Conservation (phyloP, 2,113 vertebrate genomes). For the Catharus minimus region DNA sequence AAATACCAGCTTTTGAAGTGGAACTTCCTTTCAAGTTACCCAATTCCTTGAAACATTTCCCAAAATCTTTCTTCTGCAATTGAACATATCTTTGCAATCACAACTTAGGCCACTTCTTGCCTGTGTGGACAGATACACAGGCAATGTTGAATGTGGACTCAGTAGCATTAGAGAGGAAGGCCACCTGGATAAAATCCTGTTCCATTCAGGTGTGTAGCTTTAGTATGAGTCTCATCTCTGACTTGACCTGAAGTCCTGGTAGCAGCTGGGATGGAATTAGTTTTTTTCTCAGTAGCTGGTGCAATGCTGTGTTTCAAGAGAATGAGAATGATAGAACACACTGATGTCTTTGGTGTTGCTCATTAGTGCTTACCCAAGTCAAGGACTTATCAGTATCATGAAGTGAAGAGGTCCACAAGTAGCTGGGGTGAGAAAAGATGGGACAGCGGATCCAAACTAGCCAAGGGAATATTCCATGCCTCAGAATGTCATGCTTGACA, state of each 20-base stretch:
- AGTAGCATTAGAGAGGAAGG: not conserved
- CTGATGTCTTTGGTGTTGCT: not conserved
- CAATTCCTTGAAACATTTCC: not conserved
- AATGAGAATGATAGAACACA: not conserved
- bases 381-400: not conserved
- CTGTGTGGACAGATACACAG: not conserved
- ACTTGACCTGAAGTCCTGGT: not conserved
- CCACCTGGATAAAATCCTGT: not conserved
- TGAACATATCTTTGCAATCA: not conserved
- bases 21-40: not conserved
- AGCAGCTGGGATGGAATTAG: not conserved
- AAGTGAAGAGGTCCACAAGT: not conserved
- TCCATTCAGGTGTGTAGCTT: not conserved
- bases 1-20: not conserved
- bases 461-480: not conserved
- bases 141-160: not conserved
- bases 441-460: not conserved
- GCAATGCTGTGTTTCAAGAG: not conserved
- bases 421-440: not conserved
- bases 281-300: not conserved
- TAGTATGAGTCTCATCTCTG: not conserved
- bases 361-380: not conserved
- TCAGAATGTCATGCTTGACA: not conserved
- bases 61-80: not conserved
- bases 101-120: not conserved